A percentile compares a stretch with the other conserved stretches of the same genome.
Conservation (phyloP, 2,888 invertebrate genomes). For the Scaptomyza reducta region DNA sequence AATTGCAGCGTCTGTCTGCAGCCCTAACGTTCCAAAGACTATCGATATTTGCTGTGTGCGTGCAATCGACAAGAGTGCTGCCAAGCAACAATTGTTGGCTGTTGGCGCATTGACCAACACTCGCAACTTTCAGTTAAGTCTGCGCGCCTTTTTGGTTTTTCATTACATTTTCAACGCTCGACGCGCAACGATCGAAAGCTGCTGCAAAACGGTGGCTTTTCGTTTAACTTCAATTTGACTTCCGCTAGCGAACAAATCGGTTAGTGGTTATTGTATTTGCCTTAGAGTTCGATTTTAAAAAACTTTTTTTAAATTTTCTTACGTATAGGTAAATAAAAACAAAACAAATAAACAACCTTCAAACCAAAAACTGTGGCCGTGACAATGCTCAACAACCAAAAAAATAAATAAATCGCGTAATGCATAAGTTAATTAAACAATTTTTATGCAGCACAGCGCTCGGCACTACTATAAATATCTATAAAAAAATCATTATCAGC, state of each 20-base stretch:
- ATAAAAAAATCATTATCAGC: constrained; percentile 59
- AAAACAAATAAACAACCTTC: constrained; percentile 58
- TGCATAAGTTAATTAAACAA: constrained; percentile 68
- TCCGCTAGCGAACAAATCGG: constrained; percentile 46
- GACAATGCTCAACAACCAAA: constrained; percentile 56
- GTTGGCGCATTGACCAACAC: constrained; percentile 28
- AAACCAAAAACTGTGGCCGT: constrained; percentile 59
- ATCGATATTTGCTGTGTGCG: constrained; percentile 26
- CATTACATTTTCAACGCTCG: constrained; percentile 49
- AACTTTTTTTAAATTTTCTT: too few relatives aligned
- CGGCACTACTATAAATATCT: constrained; percentile 9
- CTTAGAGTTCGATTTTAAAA: background rate
- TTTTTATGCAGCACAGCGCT: constrained; percentile 63
- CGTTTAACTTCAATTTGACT: constrained; percentile 11
- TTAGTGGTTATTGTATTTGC: constrained; percentile 40
- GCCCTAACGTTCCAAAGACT: background rate
- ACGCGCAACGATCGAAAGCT: constrained; percentile 30
- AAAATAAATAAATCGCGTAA: constrained; percentile 43
- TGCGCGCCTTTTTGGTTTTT: constrained; percentile 40
- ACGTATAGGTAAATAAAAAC: constrained; percentile 31
- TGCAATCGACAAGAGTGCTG: constrained; percentile 19
- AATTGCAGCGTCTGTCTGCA: constrained; percentile 11
- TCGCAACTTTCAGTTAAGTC: constrained; percentile 32
- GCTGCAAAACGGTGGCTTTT: constrained; percentile 9
- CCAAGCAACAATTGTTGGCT: background rate